Evolutionary conservation across 2,888 invertebrate species (phyloP), one percentile per base, ranked within the genome.

Genomic region (Amphiduros pacificus): DNA sequence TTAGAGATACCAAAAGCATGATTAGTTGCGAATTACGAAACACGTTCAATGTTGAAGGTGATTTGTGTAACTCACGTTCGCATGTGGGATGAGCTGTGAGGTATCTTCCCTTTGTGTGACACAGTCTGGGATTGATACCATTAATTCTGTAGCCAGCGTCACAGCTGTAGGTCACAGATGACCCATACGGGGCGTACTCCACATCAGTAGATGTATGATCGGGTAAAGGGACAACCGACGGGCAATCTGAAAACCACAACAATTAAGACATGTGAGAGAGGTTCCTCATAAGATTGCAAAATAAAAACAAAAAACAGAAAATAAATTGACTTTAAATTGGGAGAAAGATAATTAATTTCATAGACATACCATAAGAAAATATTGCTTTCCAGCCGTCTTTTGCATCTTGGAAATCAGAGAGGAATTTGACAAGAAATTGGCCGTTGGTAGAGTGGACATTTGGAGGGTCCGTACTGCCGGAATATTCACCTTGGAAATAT

Each of bases 41-140:
- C n/a, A n/a, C n/a, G n/a, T n/a, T n/a, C n/a, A n/a, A n/a, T n/a
- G n/a, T n/a, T n/a, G n/a, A n/a, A n/a, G n/a, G n/a, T n/a, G n/a
- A n/a, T n/a, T n/a, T n/a, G n/a, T n/a, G n/a, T 9, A 14, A 55
- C 55, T 9, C 22, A 55, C 55, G 24, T 55, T 55, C 55, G 41
- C 55, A 55, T 11, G 55, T 55, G 9, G 55, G 55, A 14, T 59
- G 36, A 14, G 48, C 55, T 26, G 74, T 66, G 22, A 60, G 62
- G 74, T 75, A 77, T 22, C 58, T 51, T 17, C 75, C 75, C 40
- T 68, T 68, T 22, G 71, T 67, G 66, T 73, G 73, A 73, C 77
- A 77, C 65, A 69, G 62, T 36, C 70, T 57, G 36, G 64, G 57
- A 32, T 48, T 61, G 55, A 73, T 54, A 53, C 74, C 74, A 50